phyloP scores from a whole-genome alignment of 2,113 vertebrate species.

The Colius striatus region DNA sequence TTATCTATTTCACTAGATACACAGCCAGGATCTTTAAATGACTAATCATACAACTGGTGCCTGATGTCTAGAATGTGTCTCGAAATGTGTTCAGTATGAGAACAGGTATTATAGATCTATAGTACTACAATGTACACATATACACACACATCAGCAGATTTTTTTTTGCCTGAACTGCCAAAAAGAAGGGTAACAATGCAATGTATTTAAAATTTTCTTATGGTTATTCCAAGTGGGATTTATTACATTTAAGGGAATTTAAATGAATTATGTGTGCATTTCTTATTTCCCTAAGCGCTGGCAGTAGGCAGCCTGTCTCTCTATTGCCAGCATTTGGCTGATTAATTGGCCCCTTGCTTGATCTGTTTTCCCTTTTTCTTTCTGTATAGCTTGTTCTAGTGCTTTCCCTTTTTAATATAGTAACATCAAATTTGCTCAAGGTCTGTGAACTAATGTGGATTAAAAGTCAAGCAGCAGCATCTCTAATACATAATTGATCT shows the following conservation, averaged over 20 bases:
- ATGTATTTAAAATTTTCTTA: neutral
- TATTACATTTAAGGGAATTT: neutral
- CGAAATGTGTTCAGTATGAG: neutral
- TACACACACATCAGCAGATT: neutral
- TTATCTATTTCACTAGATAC: constrained; percentile 6
- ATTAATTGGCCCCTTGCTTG: constrained; percentile 30
- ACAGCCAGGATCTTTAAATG: neutral
- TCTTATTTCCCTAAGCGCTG: neutral
- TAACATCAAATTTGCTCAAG: constrained; percentile 39
- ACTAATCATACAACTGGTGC: neutral
- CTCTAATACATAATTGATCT: constrained; percentile 53
- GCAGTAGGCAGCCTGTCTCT: neutral
- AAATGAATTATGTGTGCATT: neutral
- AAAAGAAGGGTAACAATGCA: neutral
- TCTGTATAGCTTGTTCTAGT: neutral
- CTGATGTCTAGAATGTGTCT: neutral
- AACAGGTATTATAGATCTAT: neutral
- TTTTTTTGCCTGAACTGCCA: neutral
- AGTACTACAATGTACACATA: neutral
- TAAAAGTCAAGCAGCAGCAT: constrained; percentile 41
- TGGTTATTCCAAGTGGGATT: neutral
- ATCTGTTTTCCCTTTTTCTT: neutral
- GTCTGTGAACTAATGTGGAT: constrained; percentile 43
- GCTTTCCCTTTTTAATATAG: constrained; percentile 27
- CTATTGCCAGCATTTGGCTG: neutral